phyloP scores from a whole-genome alignment of 2,888 invertebrate genomes.

The Ditylenchus weischeri region DNA sequence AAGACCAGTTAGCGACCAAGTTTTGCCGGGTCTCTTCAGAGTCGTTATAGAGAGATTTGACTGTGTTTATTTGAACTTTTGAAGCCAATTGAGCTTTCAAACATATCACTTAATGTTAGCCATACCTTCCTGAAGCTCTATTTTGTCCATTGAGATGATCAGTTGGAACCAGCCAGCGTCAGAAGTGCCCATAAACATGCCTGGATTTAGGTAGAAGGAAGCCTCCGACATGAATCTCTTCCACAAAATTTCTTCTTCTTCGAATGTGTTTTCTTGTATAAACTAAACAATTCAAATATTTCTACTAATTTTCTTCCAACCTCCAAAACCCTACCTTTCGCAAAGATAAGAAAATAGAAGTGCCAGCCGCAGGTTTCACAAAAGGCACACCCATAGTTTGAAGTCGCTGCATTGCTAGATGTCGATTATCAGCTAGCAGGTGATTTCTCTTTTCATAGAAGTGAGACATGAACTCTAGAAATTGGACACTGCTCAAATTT shows the following conservation, averaged over 20 bases:
- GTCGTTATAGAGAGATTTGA: no score
- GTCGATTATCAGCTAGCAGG: not conserved
- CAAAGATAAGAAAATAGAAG: not conserved
- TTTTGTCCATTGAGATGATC: slow-evolving; percentile 2
- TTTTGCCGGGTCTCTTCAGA: no score
- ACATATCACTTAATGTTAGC: no score
- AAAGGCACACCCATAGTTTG: slow-evolving; percentile 4
- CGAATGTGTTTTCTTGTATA: slow-evolving; percentile 4
- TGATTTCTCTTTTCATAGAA: slow-evolving; percentile 1
- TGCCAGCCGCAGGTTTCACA: slow-evolving; percentile 2
- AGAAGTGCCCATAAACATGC: slow-evolving; percentile 10
- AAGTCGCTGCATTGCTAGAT: not conserved
- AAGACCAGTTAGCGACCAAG: no score
- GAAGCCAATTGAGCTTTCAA: no score
- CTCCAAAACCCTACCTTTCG: not conserved
- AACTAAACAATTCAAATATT: not conserved
- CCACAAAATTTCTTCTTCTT: slow-evolving; percentile 6
- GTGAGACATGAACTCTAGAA: not conserved
- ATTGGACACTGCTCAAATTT: not conserved
- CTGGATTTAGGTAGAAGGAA: slow-evolving; percentile 11
- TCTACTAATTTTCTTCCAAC: not conserved
- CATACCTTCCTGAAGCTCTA: slow-evolving; percentile 3
- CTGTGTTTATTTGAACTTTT: no score
- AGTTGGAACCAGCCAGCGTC: slow-evolving; percentile 17
- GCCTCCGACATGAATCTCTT: slow-evolving; percentile 2